Evolutionary conservation across 2,113 vertebrate species (phyloP).

Genomic region (Elgaria multicarinata): DNA sequence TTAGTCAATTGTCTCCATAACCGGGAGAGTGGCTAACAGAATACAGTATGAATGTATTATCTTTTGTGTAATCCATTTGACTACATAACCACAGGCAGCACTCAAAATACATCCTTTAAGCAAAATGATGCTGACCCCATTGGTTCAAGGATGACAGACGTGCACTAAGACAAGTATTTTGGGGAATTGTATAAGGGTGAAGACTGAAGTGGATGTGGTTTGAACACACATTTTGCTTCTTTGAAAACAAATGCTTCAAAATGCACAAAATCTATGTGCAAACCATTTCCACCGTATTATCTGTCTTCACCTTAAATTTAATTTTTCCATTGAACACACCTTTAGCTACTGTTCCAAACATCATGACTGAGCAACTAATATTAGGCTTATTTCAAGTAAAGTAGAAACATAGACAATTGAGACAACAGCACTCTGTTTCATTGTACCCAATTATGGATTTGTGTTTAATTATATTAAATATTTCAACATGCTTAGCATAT

Average conservation of each 20-base stretch:
- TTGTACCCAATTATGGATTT: neutral
- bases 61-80: conserved; percentile 24
- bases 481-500: neutral
- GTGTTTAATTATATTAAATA: neutral
- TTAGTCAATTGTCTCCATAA: neutral
- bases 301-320: neutral
- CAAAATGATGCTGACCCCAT: neutral
- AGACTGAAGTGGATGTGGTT: neutral
- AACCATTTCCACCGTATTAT: neutral
- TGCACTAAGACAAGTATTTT: conserved; percentile 9
- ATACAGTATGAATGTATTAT: conserved; percentile 26
- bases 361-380: neutral
- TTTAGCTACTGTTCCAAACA: neutral
- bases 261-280: neutral
- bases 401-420: neutral
- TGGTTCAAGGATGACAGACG: conserved; percentile 18
- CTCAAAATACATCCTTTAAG: neutral
- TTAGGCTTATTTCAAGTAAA: neutral
- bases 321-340: neutral
- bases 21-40: neutral
- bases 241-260: neutral
- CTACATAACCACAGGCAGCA: conserved; percentile 9
- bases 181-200: neutral
- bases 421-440: neutral
- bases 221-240: neutral